Base-by-base conservation (phyloP, 2,888 invertebrate genomes). In the Polylopha cassiicola region DNA sequence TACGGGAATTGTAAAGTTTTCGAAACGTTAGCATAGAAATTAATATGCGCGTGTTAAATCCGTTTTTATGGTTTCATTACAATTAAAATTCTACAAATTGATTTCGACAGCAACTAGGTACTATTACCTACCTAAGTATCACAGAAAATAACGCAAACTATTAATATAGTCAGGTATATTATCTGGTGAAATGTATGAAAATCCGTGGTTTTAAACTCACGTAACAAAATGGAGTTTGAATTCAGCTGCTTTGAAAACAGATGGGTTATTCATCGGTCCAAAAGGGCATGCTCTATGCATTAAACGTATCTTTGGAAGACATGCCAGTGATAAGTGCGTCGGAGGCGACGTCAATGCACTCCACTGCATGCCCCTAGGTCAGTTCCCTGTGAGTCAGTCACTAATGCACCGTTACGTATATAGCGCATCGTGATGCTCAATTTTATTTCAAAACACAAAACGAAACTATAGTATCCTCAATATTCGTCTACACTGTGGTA, bases 341-440 rank as follows among this genome's bases (percentile, higher is more conserved):
- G 70, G 65, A 62, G 61, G 55, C 63, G 68, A 61, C 81, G 84
- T 85, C 84, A 84, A 84, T 80, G 84, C 82, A 84, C 84, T 77
- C 79, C 54, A 59, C 66, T 76, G 75, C 80, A 80, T 79, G 80
- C 73, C 65, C 74, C 74, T 84, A 85, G 85, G 85, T 84, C 85
- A 85, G 85, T 85, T 84, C 84, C 81, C 84, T 73, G 73, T 81
- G 81, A 84, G 61, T 82, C 79, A 81, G 73, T 66, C 75, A 59
- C 62, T 64, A 53, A 69, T 80, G 76, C 81, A 82, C 84, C 81
- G 82, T 85, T 84, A 84, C 73, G 58, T 69, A 70, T 62, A 69
- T 62, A 73, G 56, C 58, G 61, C 74, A 70, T 74, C 73, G 73
- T 70, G 76, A 73, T 71, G 65, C 63, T 53, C 50, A 58, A 66